Conservation (phyloP, 2,888 invertebrate genomes). For the Cremastobaeus sp. region DNA sequence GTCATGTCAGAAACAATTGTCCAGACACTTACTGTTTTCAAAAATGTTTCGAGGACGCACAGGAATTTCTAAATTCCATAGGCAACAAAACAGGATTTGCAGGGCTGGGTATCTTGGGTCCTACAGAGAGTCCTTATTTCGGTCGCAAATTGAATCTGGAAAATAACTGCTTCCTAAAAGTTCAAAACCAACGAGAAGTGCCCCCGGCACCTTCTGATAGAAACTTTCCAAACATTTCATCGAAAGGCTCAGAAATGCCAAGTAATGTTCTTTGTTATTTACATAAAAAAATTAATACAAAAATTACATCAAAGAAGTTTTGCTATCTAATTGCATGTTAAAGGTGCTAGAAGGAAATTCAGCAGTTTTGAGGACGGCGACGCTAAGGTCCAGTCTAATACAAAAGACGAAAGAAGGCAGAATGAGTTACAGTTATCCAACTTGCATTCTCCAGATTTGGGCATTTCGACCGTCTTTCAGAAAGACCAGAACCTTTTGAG, state of each 20-base stretch:
- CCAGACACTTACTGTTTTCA: conserved; percentile 65
- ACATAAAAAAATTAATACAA: too few species aligned
- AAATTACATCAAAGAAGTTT: too few species aligned
- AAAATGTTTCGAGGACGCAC: conserved; percentile 64
- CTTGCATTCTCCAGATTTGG: background rate
- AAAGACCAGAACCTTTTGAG: conserved; percentile 6
- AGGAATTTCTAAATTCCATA: conserved; percentile 66
- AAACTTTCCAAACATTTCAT: background rate
- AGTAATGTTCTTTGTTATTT: too few species aligned
- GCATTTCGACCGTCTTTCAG: conserved; percentile 32
- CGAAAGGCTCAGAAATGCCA: too few species aligned
- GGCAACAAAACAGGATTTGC: conserved; percentile 66
- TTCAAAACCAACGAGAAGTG: background rate
- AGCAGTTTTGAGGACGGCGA: too few species aligned
- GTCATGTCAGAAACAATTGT: conserved; percentile 39
- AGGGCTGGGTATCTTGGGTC: conserved; percentile 67
- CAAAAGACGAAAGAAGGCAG: background rate
- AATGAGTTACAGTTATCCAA: too few species aligned
- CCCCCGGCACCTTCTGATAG: background rate
- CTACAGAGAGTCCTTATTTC: conserved; percentile 67
- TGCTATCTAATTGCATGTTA: too few species aligned
- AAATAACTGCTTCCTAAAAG: conserved; percentile 27
- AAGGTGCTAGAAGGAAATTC: too few species aligned
- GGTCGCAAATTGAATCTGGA: conserved; percentile 50
- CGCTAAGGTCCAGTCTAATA: background rate